phyloP scores from a whole-genome alignment of 2,888 invertebrate species.

The Tillus elongatus region DNA sequence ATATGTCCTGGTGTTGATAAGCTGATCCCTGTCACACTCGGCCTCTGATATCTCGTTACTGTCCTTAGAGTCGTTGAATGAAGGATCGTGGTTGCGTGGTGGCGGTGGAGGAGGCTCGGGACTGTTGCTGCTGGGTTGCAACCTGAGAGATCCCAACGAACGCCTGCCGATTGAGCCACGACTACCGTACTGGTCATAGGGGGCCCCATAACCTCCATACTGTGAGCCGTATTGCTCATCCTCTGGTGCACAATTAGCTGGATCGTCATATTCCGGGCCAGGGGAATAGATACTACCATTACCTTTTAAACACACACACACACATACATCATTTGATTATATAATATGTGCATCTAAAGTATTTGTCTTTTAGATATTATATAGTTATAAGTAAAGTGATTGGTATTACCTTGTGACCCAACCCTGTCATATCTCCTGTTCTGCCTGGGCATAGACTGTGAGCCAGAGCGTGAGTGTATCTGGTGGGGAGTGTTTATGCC shows the following conservation, averaged over 20 bases:
- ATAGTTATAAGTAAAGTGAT: no score
- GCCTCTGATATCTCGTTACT: slow-evolving; percentile 91
- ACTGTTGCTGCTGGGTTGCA: slow-evolving; percentile 50
- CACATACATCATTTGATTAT: no score
- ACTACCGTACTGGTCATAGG: slow-evolving; percentile 84
- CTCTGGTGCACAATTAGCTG: slow-evolving; percentile 84
- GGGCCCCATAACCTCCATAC: slow-evolving; percentile 69
- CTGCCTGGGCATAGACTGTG: slow-evolving; percentile 72
- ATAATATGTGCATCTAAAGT: no score
- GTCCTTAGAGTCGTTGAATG: slow-evolving; percentile 88
- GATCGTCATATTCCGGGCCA: slow-evolving; percentile 87
- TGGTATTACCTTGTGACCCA: slow-evolving; percentile 43
- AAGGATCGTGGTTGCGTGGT: slow-evolving; percentile 73
- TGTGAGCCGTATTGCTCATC: slow-evolving; percentile 88
- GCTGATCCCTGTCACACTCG: slow-evolving; percentile 78
- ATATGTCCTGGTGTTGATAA: slow-evolving; percentile 69
- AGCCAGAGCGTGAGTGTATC: slow-evolving; percentile 75
- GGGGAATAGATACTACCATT: slow-evolving; percentile 74
- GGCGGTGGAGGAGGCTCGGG: slow-evolving; percentile 63
- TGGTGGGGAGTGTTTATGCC: slow-evolving; percentile 59
- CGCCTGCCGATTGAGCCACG: slow-evolving; percentile 66
- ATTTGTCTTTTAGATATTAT: no score
- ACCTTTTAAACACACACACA: slow-evolving; percentile 49
- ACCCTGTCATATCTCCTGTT: slow-evolving; percentile 39
- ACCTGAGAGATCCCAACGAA: slow-evolving; percentile 46